Evolutionary conservation across 1,140 invertebrate genomes (phyloP), one percentile per base, ranked within the genome.

Genomic region (Conus betulinus): DNA sequence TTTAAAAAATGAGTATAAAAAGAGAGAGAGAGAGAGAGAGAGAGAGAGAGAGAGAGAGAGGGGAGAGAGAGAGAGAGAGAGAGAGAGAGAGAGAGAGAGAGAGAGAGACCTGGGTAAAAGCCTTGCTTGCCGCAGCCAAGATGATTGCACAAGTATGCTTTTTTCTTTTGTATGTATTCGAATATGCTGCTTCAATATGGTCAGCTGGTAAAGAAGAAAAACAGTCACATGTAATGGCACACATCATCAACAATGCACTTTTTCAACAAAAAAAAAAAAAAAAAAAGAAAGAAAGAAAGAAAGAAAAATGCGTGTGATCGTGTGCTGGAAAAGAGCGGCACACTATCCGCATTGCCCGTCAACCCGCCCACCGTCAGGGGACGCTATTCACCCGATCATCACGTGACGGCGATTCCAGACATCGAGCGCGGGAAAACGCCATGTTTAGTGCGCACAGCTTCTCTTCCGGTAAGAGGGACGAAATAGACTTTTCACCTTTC

Each of bases 141-240:
- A 57, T 87, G 85, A 57, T 71, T 87, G 74, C 85, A 87, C 52
- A 87, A 74, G 85, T 87, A 87, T 53, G 85, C 74, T 71, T 87
- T 87, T 87, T 87, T 87, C 85, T 87, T 87, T 87, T 67, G 85
- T 87, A 78, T 87, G 85, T 39, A 87, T 87, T 67, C 85, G 85
- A 74, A 87, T 87, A 87, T 87, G 85, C 74, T 87, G 85, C 85
- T 87, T 87, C 85, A 87, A 78, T 78, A 87, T 87, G 51, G 85
- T 87, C 85, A 87, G 85, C 85, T 87, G 71, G 52, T 7, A n/a
- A 27, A 78, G 71, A 84, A 23, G 25, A 84, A 53, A 84, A 53
- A 84, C 20, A 15, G 13, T 5, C 51, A 83, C 20, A 57, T 83
- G 51, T 60, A 60, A 6, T 83, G 55, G 39, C 53, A 83, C n/a